Base-by-base conservation (phyloP, 2,888 invertebrate genomes). In the Chrysolina haemoptera region DNA sequence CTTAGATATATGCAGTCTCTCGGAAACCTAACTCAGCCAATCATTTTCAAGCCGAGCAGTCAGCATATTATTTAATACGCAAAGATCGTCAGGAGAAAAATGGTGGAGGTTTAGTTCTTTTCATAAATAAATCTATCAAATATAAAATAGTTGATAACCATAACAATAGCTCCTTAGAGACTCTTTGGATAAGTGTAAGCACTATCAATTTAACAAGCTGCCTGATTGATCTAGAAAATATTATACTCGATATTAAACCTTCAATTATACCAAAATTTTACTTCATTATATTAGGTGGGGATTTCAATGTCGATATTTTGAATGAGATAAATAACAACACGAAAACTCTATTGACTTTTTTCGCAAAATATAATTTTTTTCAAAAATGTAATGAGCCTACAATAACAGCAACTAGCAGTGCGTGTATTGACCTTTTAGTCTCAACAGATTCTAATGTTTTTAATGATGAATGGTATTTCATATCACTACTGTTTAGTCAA, bases 401-500 rank as follows among this genome's bases (percentile, higher is more conserved):
- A 20, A 35, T 70, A 4, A 62, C 46, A 14, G 3, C 12, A 16
- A 62, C n/a, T 40, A 18, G 11, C 8, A 46, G 40, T 20, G 64
- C 70, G 8, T 55, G 27, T 1, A 64, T 70, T n/a, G n/a, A n/a
- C n/a, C n/a, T n/a, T n/a, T n/a, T n/a, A n/a, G n/a, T n/a, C n/a
- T n/a, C n/a, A n/a, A 35, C 64, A 16, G 50, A 50, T 53, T 5
- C 3, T 20, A 18, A 63, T 12, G 10, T 70, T 64, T 14, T 50
- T 11, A 53, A 18, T 12, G 35, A 72, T 62, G 40, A 62, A 67
- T 14, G 62, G 48, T 35, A 66, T 72, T 62, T 72, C 35, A 1
- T 62, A 67, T 62, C 72, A n/a, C n/a, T n/a, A 72, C 18, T 41
- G 41, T 53, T 18, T 70, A 40, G 55, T 65, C 0, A 16, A 35